Percentiles rank a stretch among this genome's conserved stretches.
Conservation (phyloP, 2,797 vertebrate genomes). For the Heterohyrax brucei region DNA sequence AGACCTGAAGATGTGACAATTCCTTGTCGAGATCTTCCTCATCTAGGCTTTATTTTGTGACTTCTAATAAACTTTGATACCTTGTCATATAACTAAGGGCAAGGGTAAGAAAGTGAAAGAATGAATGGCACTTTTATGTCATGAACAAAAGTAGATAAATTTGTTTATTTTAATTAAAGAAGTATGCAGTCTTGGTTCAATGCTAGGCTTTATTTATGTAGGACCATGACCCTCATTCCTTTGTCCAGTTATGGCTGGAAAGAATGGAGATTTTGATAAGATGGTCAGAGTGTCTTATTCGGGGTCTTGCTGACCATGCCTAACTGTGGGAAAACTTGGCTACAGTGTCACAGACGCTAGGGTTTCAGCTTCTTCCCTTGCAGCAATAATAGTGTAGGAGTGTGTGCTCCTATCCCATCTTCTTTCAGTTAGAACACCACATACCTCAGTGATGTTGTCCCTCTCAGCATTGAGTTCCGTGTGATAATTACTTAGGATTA, state of each 20-base stretch:
- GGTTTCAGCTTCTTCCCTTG: background rate
- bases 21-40: background rate
- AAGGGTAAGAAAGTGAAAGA: background rate
- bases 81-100: background rate
- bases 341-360: background rate
- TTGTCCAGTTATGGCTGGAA: background rate
- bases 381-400: too few species aligned
- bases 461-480: background rate
- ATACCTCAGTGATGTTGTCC: background rate
- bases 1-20: background rate
- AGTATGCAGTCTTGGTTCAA: background rate
- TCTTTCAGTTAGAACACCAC: background rate
- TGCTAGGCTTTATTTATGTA: background rate
- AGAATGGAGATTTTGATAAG: conserved; percentile 35
- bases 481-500: background rate
- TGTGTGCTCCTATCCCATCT: rapidly evolving
- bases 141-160: background rate
- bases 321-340: background rate
- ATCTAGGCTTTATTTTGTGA: background rate
- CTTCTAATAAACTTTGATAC: background rate
- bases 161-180: conserved; percentile 3
- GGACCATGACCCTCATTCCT: background rate
- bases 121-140: background rate
- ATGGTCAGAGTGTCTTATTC: background rate
- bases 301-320: background rate